Percentiles rank a stretch among this genome's conserved stretches.
phyloP scores from a whole-genome alignment of 1,140 invertebrate species.

The Macrobrachium rosenbergii region DNA sequence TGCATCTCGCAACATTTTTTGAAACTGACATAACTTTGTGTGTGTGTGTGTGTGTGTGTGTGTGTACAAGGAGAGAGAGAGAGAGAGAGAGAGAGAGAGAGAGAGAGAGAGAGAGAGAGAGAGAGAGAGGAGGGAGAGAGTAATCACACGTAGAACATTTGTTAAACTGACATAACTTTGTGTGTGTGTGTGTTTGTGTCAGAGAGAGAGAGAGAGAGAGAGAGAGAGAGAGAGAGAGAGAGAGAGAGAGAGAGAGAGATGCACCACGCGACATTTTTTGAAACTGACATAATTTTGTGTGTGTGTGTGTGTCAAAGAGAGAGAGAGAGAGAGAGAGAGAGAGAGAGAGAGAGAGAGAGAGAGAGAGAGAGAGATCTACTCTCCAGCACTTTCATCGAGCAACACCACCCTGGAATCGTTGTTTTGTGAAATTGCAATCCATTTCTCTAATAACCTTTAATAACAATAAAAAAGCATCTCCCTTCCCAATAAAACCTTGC shows the following conservation, averaged over 20 bases:
- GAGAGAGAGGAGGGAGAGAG: neutral
- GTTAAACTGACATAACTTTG: neutral
- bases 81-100: slow-evolving; percentile 3
- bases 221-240: neutral
- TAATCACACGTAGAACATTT: no score
- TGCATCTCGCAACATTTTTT: neutral
- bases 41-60: neutral
- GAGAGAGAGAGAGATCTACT: no score
- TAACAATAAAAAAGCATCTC: neutral
- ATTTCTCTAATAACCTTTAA: no score
- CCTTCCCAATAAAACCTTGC: neutral
- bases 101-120: neutral
- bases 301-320: no score
- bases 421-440: no score
- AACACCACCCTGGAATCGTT: no score
- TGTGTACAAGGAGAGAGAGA: no score
- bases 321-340: no score
- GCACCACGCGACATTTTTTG: neutral
- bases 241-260: neutral
- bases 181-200: neutral
- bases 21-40: neutral
- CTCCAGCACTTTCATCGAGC: no score
- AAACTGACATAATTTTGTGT: no score
- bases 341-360: no score
- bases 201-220: neutral